A percentile compares a stretch with the other conserved stretches of the same genome.
phyloP scores from a whole-genome alignment of 2,113 vertebrate genomes.

The Casuarius casuarius region DNA sequence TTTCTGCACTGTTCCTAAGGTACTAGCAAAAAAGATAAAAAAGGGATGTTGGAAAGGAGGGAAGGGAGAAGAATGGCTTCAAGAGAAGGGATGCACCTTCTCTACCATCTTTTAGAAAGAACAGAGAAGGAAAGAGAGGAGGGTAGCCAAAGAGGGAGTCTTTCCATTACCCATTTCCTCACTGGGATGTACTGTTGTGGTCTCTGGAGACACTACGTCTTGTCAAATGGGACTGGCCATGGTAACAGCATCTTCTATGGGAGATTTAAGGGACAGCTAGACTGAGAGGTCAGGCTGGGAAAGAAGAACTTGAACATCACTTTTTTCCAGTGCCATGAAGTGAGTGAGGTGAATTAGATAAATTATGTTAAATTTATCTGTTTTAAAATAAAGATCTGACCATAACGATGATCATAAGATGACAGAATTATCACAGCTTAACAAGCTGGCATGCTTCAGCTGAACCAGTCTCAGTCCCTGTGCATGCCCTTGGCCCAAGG shows the following conservation, averaged over 20 bases:
- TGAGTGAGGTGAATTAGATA: neutral
- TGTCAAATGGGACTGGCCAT: neutral
- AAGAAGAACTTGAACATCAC: neutral
- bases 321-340: neutral
- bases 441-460: neutral
- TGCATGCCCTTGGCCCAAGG: neutral
- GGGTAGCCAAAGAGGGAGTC: neutral
- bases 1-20: accelerated
- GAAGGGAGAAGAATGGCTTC: neutral
- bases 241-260: neutral
- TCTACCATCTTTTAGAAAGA: neutral
- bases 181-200: neutral
- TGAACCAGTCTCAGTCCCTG: accelerated
- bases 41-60: neutral
- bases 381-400: neutral
- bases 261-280: neutral
- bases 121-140: neutral
- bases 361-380: neutral
- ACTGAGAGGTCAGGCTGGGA: neutral
- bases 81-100: neutral
- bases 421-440: neutral
- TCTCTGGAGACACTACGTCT: neutral
- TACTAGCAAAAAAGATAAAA: neutral
- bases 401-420: neutral
- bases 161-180: neutral